phyloP scores from a whole-genome alignment of 2,797 vertebrate species.

The Gouania willdenowi region DNA sequence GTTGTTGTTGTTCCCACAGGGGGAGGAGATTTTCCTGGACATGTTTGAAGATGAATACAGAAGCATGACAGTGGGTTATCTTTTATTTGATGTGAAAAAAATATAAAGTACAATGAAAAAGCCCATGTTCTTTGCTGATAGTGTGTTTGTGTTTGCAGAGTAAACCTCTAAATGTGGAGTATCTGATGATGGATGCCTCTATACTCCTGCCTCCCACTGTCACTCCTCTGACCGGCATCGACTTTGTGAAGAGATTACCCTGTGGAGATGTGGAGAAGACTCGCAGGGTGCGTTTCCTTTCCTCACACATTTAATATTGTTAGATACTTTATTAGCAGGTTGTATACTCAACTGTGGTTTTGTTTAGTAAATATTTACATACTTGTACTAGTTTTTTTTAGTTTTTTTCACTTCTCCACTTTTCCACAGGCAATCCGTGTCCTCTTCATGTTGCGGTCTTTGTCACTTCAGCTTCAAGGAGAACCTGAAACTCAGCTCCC shows the following conservation, averaged over 20 bases:
- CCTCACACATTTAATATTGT: too few species aligned
- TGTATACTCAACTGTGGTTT: too few species aligned
- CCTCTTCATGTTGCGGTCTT: slow-evolving; percentile 93
- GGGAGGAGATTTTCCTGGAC: slow-evolving; percentile 97
- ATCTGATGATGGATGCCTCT: slow-evolving; percentile 98
- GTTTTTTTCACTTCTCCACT: not conserved
- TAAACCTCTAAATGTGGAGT: slow-evolving; percentile 98
- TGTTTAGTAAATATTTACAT: too few species aligned
- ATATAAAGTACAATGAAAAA: too few species aligned
- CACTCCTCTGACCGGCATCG: slow-evolving; percentile 94
- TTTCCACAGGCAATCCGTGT: slow-evolving; percentile 92
- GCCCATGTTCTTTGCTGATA: too few species aligned
- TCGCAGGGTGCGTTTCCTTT: slow-evolving; percentile 80
- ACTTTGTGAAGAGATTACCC: slow-evolving; percentile 95
- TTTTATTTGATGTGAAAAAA: not conserved
- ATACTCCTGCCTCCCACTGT: slow-evolving; percentile 94
- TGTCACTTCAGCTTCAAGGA: slow-evolving; percentile 85
- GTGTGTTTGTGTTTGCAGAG: slow-evolving; percentile 70
- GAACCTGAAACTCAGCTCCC: slow-evolving; percentile 94
- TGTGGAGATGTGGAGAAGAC: slow-evolving; percentile 97
- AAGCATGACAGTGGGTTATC: slow-evolving; percentile 87
- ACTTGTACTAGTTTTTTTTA: not conserved
- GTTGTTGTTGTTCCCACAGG: slow-evolving; percentile 73
- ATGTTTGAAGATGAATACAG: slow-evolving; percentile 99
- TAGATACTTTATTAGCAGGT: too few species aligned